phyloP scores from a whole-genome alignment of 2,113 vertebrate genomes.

The Halichoeres trimaculatus region DNA sequence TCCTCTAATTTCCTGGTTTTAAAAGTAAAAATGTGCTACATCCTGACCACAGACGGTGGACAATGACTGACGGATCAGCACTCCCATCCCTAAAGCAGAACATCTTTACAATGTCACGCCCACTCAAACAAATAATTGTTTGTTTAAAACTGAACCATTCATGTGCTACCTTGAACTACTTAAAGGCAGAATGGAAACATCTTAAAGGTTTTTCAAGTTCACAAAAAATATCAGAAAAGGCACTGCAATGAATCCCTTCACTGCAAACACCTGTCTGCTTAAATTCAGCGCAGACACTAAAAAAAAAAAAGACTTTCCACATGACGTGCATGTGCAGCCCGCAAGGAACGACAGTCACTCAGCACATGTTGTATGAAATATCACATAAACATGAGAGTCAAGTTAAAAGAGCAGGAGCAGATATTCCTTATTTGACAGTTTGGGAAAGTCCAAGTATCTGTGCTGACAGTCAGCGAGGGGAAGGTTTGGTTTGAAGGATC shows the following conservation, averaged over 20 bases:
- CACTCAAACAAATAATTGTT: constrained; percentile 11
- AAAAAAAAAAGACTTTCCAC: background rate
- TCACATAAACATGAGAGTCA: constrained; percentile 39
- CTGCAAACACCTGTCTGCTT: constrained; percentile 14
- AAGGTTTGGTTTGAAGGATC: constrained; percentile 24
- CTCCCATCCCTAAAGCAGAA: too few relatives aligned
- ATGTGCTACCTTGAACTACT: constrained; percentile 25
- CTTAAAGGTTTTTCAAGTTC: constrained; percentile 12
- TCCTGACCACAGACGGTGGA: background rate
- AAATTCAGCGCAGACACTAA: constrained; percentile 21
- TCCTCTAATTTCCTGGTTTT: too few relatives aligned
- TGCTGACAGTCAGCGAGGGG: background rate
- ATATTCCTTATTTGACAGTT: constrained; percentile 35
- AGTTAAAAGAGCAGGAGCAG: constrained; percentile 2
- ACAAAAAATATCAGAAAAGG: background rate
- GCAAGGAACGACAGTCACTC: constrained; percentile 9
- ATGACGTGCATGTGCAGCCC: constrained; percentile 1
- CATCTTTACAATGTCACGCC: background rate
- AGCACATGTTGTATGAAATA: constrained; percentile 14
- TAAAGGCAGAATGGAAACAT: constrained; percentile 25
- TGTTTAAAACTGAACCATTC: constrained; percentile 1
- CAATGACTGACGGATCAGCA: background rate
- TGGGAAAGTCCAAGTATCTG: constrained; percentile 14
- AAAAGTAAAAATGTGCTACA: too few relatives aligned
- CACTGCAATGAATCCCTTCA: background rate